Percentiles rank a stretch among this genome's conserved stretches.
phyloP scores from a whole-genome alignment of 2,888 invertebrate species.

The Thera obeliscata region DNA sequence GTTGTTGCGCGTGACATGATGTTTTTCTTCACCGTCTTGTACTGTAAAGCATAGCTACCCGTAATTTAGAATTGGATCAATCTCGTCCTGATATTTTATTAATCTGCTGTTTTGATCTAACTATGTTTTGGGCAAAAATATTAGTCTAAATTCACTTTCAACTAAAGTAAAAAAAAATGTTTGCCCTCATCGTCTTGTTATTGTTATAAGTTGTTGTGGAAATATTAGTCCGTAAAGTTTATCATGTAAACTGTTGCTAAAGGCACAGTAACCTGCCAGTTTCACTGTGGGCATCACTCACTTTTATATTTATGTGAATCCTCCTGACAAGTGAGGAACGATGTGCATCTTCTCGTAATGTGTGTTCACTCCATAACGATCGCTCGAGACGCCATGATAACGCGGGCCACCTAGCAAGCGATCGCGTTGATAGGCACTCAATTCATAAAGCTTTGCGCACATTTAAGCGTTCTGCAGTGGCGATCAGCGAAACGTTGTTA shows the following conservation, averaged over 20 bases:
- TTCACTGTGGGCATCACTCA: slow-evolving; percentile 74
- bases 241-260: slow-evolving; percentile 10
- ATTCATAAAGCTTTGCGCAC: neutral
- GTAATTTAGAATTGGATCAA: too few relatives aligned
- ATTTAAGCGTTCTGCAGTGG: too few relatives aligned
- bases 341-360: slow-evolving; percentile 63
- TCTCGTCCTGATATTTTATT: too few relatives aligned
- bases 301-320: slow-evolving; percentile 79
- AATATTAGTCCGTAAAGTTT: neutral
- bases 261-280: slow-evolving; percentile 63
- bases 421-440: slow-evolving; percentile 22
- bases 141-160: too few relatives aligned
- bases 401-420: slow-evolving; percentile 31
- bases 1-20: too few relatives aligned
- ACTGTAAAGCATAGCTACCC: too few relatives aligned
- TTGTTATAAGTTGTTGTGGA: neutral
- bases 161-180: too few relatives aligned
- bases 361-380: slow-evolving; percentile 50
- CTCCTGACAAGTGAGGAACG: slow-evolving; percentile 72
- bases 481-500: too few relatives aligned
- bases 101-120: too few relatives aligned
- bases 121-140: too few relatives aligned
- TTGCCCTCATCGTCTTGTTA: too few relatives aligned
- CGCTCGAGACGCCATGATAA: slow-evolving; percentile 32
- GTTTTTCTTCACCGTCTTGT: too few relatives aligned